Conservation (phyloP, 1,140 invertebrate genomes). For the Sarcophaga bullata region DNA sequence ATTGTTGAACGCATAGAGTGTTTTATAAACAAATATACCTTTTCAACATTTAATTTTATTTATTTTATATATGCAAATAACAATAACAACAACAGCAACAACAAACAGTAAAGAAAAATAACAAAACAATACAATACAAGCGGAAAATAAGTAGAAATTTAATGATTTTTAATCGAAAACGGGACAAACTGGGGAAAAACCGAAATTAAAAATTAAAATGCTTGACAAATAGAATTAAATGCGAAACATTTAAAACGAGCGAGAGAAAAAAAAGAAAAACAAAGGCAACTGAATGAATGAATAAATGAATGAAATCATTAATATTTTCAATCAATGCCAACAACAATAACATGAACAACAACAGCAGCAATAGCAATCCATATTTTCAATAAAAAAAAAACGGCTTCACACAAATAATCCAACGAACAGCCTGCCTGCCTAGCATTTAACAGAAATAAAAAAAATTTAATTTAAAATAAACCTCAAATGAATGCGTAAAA, state of each 20-base stretch:
- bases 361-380: not conserved
- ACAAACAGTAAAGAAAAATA: not conserved
- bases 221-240: conserved; percentile 23
- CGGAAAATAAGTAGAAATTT: no score
- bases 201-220: not conserved
- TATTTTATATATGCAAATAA: not conserved
- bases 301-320: conserved; percentile 12
- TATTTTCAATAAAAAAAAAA: not conserved
- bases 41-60: conserved; percentile 28
- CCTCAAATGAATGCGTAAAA: no score
- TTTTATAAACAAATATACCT: conserved; percentile 27
- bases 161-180: no score
- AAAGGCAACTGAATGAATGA: not conserved
- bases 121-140: not conserved
- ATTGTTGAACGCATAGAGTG: not conserved
- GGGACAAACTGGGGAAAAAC: not conserved
- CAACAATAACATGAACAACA: no score
- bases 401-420: no score
- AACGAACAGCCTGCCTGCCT: no score
- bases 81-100: conserved; percentile 16
- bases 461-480: no score
- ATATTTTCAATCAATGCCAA: not conserved
- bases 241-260: not conserved
- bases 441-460: no score
- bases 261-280: no score